Base-by-base conservation (phyloP, 2,113 vertebrate species). In the Otus sunia region DNA sequence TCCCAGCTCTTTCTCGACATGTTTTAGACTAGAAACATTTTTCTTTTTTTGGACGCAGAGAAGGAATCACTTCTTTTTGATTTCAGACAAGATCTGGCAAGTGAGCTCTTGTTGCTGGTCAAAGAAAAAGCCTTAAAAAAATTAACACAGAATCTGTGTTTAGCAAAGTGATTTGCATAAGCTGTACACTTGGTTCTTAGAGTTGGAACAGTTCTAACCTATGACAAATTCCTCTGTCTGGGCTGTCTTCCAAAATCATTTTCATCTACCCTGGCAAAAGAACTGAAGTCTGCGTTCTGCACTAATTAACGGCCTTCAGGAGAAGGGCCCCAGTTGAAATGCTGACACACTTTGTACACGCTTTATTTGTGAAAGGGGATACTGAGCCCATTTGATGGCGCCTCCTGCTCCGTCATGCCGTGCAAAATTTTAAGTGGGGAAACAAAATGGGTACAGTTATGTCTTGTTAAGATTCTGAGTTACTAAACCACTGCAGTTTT, bases 271-370 rank as follows among this genome's bases (percentile, higher is more conserved):
- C 98, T 99, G 98, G 98, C 98, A 99, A 98, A 97, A 96, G 97
- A 98, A 98, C 98, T 98, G 97, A 98, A 98, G 98, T 98, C 98
- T 97, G 98, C 98, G 98, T 99, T 99, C 98, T 99, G 98, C 98
- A 97, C 98, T 99, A 99, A 99, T 99, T 99, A 99, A 99, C 98
- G 94, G 98, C 98, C 98, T 98, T 98, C 98, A 97, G 94, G 97
- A 98, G 97, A 96, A 98, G 97, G 98, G 97, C 97, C 97, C 93
- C 98, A 96, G 96, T 95, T 97, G 97, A 98, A 98, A 98, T 98
- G 98, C 98, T 98, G 98, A 98, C 98, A 99, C 98, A 98, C 98
- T 98, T 97, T 89, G 93, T 98, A 98, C 98, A 99, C 97, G 97
- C 98, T 98, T 97, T 88, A 95, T 97, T 98, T 98, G 97, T 98